Evolutionary conservation across 2,797 vertebrate genomes (phyloP).

Genomic region (Malacoctenus gilli): DNA sequence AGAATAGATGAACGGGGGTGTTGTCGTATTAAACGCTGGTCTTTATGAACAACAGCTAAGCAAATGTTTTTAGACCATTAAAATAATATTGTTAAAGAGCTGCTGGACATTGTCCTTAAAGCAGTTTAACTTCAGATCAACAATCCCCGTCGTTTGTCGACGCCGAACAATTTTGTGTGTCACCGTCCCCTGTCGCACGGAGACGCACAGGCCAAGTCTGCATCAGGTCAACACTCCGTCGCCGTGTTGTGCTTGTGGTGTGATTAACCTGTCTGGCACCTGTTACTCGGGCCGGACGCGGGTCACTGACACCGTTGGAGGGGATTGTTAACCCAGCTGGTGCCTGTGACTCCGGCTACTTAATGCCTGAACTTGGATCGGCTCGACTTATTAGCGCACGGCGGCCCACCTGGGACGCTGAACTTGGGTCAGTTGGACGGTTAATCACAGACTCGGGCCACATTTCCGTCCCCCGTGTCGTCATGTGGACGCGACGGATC

Average conservation of each 20-base stretch:
- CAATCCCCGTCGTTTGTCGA: too few species aligned
- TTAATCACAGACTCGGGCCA: slow-evolving; percentile 52
- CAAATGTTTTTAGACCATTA: too few species aligned
- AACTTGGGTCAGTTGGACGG: slow-evolving; percentile 63
- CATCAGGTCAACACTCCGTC: slow-evolving; percentile 43
- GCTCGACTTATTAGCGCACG: slow-evolving; percentile 64
- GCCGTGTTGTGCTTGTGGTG: slow-evolving; percentile 66
- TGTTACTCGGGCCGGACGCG: slow-evolving; percentile 50
- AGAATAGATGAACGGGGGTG: too few species aligned
- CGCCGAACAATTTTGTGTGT: too few species aligned
- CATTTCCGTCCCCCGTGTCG: slow-evolving; percentile 48
- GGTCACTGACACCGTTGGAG: slow-evolving; percentile 62
- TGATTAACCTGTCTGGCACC: slow-evolving; percentile 70
- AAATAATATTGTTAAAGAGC: too few species aligned
- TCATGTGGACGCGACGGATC: slow-evolving; percentile 44
- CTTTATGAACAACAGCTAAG: too few species aligned
- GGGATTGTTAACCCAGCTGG: slow-evolving; percentile 70
- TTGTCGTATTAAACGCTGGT: too few species aligned
- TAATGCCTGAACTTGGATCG: slow-evolving; percentile 61
- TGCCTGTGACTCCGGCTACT: slow-evolving; percentile 63
- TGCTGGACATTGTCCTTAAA: too few species aligned
- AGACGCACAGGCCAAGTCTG: slow-evolving; percentile 28
- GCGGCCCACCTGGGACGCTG: slow-evolving; percentile 57
- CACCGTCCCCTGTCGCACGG: slow-evolving; percentile 20
- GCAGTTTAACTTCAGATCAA: too few species aligned